Evolutionary conservation across 2,797 vertebrate genomes (phyloP), one percentile per base, ranked within the genome.

Genomic region (Mormyrus proboscirostris): DNA sequence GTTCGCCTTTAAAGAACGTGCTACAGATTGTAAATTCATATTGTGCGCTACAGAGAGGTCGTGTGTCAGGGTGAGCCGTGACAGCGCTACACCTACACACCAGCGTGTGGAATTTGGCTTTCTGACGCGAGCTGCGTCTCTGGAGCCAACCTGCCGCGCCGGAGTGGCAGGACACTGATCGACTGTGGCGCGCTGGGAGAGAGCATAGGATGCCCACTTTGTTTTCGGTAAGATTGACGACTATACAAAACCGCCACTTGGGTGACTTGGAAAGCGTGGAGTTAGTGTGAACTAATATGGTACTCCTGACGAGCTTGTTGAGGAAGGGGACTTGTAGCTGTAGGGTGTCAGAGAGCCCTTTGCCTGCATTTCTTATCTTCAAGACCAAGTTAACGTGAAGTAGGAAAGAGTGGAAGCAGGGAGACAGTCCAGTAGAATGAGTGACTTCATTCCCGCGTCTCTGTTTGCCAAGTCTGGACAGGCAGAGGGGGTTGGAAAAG

Each of bases 31-130:
- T 94, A 94, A 94, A 92, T 90, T 91, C 93, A 90, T 91, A 92
- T 93, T 88, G 90, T 92, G 93, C 90, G 90, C 91, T 90, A 92
- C 94, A 92, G 92, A 93, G 93, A 91, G 92, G 93, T 91, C 90
- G 91, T 96, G 94, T 50, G 91, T 96, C 95, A 95, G 93, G 90
- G 92, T 92, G 91, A 92, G 88, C 92, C 55, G 0, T 93, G 95
- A 96, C 96, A 95, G 89, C 91, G 93, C 91, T 93, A 94, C 93
- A 93, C 94, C 93, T 89, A 94, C 91, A 92, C 96, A 96, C 93
- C 51, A 88, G 91, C 88, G 93, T 96, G 96, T 96, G 96, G 96
- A 97, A 97, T 97, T 96, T 96, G 92, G 91, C 95, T 93, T 49
- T 91, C 90, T 91, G 93, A 88, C 90, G 96, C 92, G 93, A 97